A percentile compares a stretch with the other conserved stretches of the same genome.
These are phyloP conservation scores for Orchesellides sinensis DNA, from an alignment of 2,888 invertebrate species.

Conservation along the genomic window DNA sequence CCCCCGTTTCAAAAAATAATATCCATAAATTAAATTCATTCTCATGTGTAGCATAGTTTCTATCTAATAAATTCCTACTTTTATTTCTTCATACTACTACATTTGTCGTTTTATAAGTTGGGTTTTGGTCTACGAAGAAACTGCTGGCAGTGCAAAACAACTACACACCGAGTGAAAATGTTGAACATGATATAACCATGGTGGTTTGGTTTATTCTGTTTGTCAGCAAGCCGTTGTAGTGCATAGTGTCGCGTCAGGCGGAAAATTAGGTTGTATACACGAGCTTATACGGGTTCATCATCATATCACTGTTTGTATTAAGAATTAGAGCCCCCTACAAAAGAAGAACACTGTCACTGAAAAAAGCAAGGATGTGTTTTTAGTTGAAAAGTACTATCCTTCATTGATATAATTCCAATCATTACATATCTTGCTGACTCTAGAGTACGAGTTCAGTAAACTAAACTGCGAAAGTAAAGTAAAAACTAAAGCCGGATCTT, in stretches of 20 bases:
- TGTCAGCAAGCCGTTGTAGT: conserved; percentile 39
- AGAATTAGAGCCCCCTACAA: not conserved
- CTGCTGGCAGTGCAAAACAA: conserved; percentile 3
- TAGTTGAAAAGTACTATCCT: not conserved
- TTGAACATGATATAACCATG: conserved; percentile 5
- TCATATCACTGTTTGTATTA: conserved; percentile 13
- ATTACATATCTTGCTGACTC: not conserved
- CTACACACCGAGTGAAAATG: conserved; percentile 4
- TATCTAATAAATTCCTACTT: conserved; percentile 21
- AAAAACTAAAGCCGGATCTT: no score
- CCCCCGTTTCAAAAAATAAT: conserved; percentile 43
- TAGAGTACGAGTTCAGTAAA: no score
- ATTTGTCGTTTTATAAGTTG: not conserved
- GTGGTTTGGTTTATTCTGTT: conserved; percentile 28
- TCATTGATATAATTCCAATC: conserved; percentile 1
- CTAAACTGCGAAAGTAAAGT: no score
- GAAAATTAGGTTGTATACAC: conserved; percentile 50
- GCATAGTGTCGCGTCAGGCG: conserved; percentile 38
- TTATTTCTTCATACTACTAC: not conserved
- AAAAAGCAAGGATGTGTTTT: not conserved
- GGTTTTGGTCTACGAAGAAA: not conserved
- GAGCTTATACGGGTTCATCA: conserved; percentile 65
- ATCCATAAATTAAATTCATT: conserved; percentile 48
- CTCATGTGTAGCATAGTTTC: not conserved
- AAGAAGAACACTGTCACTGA: not conserved